Evolutionary conservation across 2,113 vertebrate genomes (phyloP), one percentile per base, ranked within the genome.

Genomic region (Irena cyanogastra): DNA sequence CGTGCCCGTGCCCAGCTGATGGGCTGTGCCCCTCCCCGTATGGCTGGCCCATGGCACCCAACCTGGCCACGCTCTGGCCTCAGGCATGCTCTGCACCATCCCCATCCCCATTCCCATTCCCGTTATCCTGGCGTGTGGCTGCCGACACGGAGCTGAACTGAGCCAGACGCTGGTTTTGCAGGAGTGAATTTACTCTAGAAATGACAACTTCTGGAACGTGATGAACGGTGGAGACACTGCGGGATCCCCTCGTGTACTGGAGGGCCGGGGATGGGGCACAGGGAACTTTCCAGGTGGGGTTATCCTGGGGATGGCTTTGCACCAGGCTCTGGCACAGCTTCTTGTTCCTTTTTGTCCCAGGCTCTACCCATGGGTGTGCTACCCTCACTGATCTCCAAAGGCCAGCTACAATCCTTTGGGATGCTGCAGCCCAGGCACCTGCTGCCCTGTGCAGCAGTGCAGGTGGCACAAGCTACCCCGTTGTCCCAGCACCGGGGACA

Each of bases 101-200:
- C 52, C 60, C 37, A 28, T 10, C 60, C 11, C 0, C 5, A 10
- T 27, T 20, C 11, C 0, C 5, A 10, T 27, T 20, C 57, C 41
- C 17, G 0, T 19, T 11, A 11, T 17, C 28, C 72, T 8, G 0
- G 27, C 16, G 61, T 0, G 1, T 1, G 3, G 70, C 66, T 0
- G 0, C 76, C 44, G 16, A 10, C n/a, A 17, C 13, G 0, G 7
- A 33, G 19, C 16, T 4, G 44, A 87, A 52, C n/a, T 11, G 3
- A 65, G 63, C 2, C 37, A 0, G 68, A 53, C 0, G 0, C n/a
- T 5, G 31, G 63, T 44, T 87, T 80, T 66, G 52, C 66, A 75
- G 1, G 47, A 90, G 47, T 19, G 27, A 57, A 60, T 97, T 97
- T 97, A 97, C 78, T 97, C 85, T 1, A 6, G 54, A 77, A 74